A percentile compares a stretch with the other conserved stretches of the same genome.
phyloP scores from a whole-genome alignment of 2,797 vertebrate species.

The Picus viridis region DNA sequence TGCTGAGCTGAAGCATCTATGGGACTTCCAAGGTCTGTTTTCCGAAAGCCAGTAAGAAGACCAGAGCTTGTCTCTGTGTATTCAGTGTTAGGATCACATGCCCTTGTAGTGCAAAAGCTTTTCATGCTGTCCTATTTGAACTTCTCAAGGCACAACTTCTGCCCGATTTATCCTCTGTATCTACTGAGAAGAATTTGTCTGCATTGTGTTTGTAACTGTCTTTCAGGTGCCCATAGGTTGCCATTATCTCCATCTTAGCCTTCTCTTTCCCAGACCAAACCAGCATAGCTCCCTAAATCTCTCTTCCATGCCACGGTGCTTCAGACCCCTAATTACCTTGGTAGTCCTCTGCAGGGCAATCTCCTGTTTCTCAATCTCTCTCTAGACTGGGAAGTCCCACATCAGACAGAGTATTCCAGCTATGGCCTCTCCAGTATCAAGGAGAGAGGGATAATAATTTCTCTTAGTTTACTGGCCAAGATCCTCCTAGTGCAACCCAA shows the following conservation, averaged over 20 bases:
- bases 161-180: neutral
- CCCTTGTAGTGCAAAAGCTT: neutral
- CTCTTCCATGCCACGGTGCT: accelerated
- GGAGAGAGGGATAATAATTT: neutral
- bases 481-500: neutral
- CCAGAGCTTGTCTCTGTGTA: neutral
- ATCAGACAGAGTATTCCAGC: neutral
- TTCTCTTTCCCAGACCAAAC: neutral
- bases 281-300: neutral
- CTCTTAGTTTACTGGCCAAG: neutral
- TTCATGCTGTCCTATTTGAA: neutral
- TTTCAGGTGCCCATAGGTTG: neutral
- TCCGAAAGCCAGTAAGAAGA: neutral
- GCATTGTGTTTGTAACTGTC: neutral
- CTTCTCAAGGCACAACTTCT: neutral
- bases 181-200: neutral
- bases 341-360: neutral
- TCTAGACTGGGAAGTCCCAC: neutral
- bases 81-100: neutral
- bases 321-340: neutral
- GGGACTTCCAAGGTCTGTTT: neutral
- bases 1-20: neutral
- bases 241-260: neutral
- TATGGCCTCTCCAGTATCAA: neutral
- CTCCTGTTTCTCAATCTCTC: neutral